A percentile compares a stretch with the other conserved stretches of the same genome.
Evolutionary conservation across 2,888 invertebrate species (phyloP).

Genomic region (Sminthurides aquaticus): DNA sequence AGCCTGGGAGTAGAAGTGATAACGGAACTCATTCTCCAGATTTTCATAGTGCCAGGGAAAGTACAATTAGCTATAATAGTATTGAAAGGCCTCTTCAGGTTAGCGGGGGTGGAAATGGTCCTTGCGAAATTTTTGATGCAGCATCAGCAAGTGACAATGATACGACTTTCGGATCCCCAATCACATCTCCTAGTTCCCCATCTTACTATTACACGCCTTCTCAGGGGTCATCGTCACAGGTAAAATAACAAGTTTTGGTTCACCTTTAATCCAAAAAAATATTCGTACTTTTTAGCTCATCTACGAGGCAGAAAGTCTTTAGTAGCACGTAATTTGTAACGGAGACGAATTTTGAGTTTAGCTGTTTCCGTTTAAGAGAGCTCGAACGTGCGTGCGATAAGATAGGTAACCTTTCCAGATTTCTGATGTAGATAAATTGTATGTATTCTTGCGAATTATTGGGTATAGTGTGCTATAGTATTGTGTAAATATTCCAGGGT

Average conservation of each 20-base stretch:
- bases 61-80: slow-evolving; percentile 34
- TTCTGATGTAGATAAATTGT: no score
- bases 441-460: no score
- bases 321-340: background rate
- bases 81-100: slow-evolving; percentile 40
- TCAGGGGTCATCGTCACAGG: slow-evolving; percentile 42
- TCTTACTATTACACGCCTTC: slow-evolving; percentile 30
- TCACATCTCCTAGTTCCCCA: slow-evolving; percentile 38
- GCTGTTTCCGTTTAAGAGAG: no score
- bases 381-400: no score
- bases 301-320: background rate
- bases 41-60: slow-evolving; percentile 35
- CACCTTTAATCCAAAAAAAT: no score
- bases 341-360: background rate
- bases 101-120: slow-evolving; percentile 24
- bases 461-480: no score
- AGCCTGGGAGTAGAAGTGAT: slow-evolving; percentile 3
- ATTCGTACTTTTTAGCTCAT: background rate
- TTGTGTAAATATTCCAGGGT: no score
- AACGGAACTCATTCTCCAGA: slow-evolving; percentile 16
- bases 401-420: no score
- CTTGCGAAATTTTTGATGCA: slow-evolving; percentile 21
- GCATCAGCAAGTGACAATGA: slow-evolving; percentile 37
- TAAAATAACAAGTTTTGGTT: no score
- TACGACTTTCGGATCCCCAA: slow-evolving; percentile 40